phyloP scores from a whole-genome alignment of 2,113 vertebrate genomes.

The Pandion haliaetus region DNA sequence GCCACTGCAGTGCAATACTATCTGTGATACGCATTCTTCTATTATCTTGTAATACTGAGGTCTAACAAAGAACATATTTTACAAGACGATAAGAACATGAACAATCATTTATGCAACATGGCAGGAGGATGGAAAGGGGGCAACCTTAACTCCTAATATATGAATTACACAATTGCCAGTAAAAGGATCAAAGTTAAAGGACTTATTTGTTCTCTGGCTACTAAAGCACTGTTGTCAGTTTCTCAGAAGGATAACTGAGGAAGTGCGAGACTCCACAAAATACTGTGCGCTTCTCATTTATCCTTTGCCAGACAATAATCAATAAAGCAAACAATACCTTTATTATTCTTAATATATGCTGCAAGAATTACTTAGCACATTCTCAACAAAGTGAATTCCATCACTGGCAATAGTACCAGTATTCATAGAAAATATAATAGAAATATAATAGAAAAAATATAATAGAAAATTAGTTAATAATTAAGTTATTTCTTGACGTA shows the following conservation, averaged over 20 bases:
- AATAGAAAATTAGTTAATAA: not conserved
- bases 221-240: not conserved
- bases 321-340: not conserved
- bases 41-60: constrained; percentile 98
- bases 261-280: not conserved
- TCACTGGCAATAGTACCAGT: not conserved
- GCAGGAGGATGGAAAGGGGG: not conserved
- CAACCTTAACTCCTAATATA: not conserved
- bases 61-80: constrained; percentile 66
- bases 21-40: constrained; percentile 93
- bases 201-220: not conserved
- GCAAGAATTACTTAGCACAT: not conserved
- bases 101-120: not conserved
- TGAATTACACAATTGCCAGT: not conserved
- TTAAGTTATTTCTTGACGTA: not conserved
- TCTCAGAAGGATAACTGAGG: not conserved
- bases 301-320: not conserved
- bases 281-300: not conserved
- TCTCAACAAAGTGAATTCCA: not conserved
- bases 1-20: constrained; percentile 91
- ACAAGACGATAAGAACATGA: not conserved
- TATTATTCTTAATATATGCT: not conserved
- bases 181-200: not conserved
- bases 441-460: too few relatives aligned
- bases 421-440: not conserved